Conservation (phyloP, 2,888 invertebrate genomes). For the Pollenia angustigena region DNA sequence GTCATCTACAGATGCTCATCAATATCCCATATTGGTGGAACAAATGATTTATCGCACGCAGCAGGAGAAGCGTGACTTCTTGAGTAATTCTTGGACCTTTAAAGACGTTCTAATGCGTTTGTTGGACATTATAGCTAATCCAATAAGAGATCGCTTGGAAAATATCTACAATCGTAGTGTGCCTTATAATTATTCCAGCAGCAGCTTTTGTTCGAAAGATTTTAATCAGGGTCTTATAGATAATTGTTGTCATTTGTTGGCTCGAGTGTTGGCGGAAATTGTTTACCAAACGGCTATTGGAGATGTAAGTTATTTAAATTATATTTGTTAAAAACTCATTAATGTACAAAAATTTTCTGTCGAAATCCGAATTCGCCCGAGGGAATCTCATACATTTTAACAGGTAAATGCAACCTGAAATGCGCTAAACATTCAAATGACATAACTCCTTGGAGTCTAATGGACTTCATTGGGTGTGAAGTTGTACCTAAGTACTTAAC, state of each 20-base stretch:
- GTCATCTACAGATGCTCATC: conserved; percentile 88
- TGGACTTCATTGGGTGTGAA: too few relatives aligned
- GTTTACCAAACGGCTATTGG: conserved; percentile 91
- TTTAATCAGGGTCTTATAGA: conserved; percentile 86
- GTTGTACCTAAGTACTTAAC: too few relatives aligned
- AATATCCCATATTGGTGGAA: conserved; percentile 91
- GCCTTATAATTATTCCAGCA: conserved; percentile 82
- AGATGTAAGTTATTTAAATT: conserved; percentile 85
- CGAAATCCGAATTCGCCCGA: too few relatives aligned
- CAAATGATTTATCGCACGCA: conserved; percentile 90
- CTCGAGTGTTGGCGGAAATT: conserved; percentile 94
- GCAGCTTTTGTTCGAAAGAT: conserved; percentile 80
- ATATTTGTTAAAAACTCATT: background rate
- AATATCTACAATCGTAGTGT: conserved; percentile 82
- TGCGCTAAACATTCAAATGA: too few relatives aligned
- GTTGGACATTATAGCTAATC: conserved; percentile 91
- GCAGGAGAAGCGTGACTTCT: conserved; percentile 83
- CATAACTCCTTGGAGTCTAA: too few relatives aligned
- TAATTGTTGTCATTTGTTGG: conserved; percentile 91
- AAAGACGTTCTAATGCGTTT: conserved; percentile 93
- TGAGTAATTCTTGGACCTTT: conserved; percentile 85
- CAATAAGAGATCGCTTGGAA: conserved; percentile 87
- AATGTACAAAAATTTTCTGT: too few relatives aligned
- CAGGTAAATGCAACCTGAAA: too few relatives aligned
- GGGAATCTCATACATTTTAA: too few relatives aligned